A percentile compares a stretch with the other conserved stretches of the same genome.
These are phyloP conservation scores for Caenorhabditis inopinata DNA, from an alignment of 1,140 invertebrate genomes.

Conservation along the genomic window DNA sequence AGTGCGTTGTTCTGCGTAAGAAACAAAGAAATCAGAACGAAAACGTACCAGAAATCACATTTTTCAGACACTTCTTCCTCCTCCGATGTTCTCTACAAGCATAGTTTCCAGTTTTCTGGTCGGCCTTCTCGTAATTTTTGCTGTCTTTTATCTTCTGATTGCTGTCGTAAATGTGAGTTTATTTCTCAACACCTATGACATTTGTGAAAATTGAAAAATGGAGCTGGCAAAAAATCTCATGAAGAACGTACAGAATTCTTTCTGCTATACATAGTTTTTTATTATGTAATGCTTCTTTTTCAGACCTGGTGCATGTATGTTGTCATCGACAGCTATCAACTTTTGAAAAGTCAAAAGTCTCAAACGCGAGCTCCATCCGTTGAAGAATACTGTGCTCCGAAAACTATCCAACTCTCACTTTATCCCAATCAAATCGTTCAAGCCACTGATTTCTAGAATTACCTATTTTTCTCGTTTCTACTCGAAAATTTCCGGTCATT, in stretches of 20 bases:
- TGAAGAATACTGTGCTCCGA: conserved; percentile 8
- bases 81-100: not conserved
- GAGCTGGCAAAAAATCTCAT: too few relatives aligned
- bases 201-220: too few relatives aligned
- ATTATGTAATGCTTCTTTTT: too few relatives aligned
- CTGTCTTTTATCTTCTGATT: not conserved
- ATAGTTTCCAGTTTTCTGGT: not conserved
- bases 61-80: not conserved
- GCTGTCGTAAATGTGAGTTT: conserved; percentile 3
- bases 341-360: not conserved
- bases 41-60: too few relatives aligned
- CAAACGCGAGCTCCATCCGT: not conserved
- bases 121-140: conserved; percentile 10
- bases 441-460: conserved; percentile 9
- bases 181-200: not conserved
- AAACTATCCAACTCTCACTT: not conserved
- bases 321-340: conserved; percentile 13
- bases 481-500: not conserved
- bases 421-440: conserved; percentile 13
- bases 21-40: too few relatives aligned
- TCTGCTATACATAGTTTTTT: too few relatives aligned
- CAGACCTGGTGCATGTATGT: conserved; percentile 29
- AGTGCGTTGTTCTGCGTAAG: not conserved
- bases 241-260: too few relatives aligned
- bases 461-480: too few relatives aligned